Percentiles rank a stretch among this genome's conserved stretches.
Evolutionary conservation across 2,888 invertebrate species (phyloP).

Genomic region (Sabellastarte sp.): DNA sequence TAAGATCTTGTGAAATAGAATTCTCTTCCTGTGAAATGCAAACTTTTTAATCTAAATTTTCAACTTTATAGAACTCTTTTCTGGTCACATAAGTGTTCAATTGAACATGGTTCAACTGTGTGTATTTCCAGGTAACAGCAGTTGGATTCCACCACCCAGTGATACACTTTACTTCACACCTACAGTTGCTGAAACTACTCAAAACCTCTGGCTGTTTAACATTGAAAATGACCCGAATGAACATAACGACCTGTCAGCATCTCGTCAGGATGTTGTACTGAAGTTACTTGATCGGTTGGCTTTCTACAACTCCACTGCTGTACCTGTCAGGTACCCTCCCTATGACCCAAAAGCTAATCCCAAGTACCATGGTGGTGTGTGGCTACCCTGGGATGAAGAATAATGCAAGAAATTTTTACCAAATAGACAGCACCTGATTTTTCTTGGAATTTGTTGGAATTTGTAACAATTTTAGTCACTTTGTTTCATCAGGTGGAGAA

Average conservation of each 20-base stretch:
- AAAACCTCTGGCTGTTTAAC: conserved; percentile 56
- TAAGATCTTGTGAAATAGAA: too few species aligned
- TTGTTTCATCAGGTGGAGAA: too few species aligned
- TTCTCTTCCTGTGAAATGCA: too few species aligned
- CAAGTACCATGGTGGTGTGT: conserved; percentile 42
- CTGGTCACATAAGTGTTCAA: too few species aligned
- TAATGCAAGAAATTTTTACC: too few species aligned
- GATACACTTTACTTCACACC: conserved; percentile 1
- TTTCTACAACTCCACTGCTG: conserved; percentile 44
- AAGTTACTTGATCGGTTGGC: conserved; percentile 38
- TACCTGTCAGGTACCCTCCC: conserved; percentile 44
- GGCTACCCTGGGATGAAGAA: conserved; percentile 52
- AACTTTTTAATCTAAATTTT: too few species aligned
- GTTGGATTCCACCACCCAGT: conserved; percentile 39
- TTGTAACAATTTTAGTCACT: too few species aligned
- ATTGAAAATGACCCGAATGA: conserved; percentile 48
- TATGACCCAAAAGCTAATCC: conserved; percentile 44
- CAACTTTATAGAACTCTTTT: too few species aligned
- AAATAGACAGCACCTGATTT: too few species aligned
- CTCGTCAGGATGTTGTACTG: conserved; percentile 28
- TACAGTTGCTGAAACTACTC: conserved; percentile 2
- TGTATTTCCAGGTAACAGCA: background rate
- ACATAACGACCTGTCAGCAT: conserved; percentile 38
- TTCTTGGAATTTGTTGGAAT: too few species aligned
- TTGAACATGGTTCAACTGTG: too few species aligned